These are phyloP conservation scores for Paracyclopina nana DNA, from an alignment of 1,140 invertebrate species.

Conservation along the genomic window DNA sequence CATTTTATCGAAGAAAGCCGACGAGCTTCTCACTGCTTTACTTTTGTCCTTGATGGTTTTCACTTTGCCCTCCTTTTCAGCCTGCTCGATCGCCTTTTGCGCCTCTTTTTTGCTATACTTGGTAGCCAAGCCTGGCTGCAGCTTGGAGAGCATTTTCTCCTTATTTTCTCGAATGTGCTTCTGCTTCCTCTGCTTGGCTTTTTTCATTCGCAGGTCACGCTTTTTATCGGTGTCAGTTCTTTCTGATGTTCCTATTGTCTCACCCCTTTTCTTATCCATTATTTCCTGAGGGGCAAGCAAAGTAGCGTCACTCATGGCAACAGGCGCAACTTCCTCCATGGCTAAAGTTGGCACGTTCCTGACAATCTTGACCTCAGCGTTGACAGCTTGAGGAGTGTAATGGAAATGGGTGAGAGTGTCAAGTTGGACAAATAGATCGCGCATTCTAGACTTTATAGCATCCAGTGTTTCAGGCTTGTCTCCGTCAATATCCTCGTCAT, in stretches of 20 bases:
- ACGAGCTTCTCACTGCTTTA: conserved; percentile 46
- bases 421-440: conserved; percentile 58
- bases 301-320: conserved; percentile 56
- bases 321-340: conserved; percentile 89
- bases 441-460: conserved; percentile 53
- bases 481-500: conserved; percentile 32
- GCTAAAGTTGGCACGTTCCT: conserved; percentile 71
- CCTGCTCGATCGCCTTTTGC: conserved; percentile 20
- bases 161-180: conserved; percentile 24
- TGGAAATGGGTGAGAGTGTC: conserved; percentile 85
- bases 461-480: conserved; percentile 45
- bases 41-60: conserved; percentile 25
- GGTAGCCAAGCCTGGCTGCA: conserved; percentile 27
- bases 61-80: conserved; percentile 22
- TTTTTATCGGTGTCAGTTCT: conserved; percentile 67
- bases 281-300: conserved; percentile 88
- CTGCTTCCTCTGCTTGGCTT: conserved; percentile 40
- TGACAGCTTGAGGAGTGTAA: conserved; percentile 66
- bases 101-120: conserved; percentile 17
- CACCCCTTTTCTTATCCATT: conserved; percentile 48
- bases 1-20: conserved; percentile 55
- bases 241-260: conserved; percentile 56
- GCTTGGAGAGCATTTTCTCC: conserved; percentile 32
- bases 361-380: conserved; percentile 71
- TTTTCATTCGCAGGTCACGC: conserved; percentile 66